Conservation (phyloP, 2,113 vertebrate genomes). For the Meriones unguiculatus region DNA sequence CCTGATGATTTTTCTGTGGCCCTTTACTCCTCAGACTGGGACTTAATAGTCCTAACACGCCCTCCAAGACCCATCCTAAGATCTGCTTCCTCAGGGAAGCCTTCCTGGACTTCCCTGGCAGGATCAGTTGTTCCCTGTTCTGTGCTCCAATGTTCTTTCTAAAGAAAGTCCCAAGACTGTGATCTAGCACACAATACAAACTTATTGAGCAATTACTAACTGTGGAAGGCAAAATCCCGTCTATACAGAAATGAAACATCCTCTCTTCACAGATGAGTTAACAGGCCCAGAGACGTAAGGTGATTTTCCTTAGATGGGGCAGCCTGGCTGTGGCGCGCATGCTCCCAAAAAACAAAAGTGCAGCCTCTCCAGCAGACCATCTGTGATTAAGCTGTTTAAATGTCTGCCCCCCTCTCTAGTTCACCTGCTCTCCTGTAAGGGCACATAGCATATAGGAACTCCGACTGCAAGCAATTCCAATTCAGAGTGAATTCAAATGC, state of each 20-base stretch:
- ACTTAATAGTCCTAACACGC: neutral
- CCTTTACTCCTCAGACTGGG: neutral
- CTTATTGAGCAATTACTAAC: constrained; percentile 22
- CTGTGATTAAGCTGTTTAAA: neutral
- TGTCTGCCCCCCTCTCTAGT: neutral
- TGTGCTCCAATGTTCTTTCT: neutral
- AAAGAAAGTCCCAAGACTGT: neutral
- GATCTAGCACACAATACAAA: neutral
- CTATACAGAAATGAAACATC: neutral
- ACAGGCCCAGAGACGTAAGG: constrained; percentile 32
- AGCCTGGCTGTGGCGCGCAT: neutral
- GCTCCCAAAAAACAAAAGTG: neutral
- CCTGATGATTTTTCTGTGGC: rapidly evolving
- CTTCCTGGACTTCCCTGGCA: neutral
- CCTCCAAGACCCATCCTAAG: neutral
- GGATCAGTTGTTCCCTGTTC: neutral
- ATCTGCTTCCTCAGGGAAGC: neutral
- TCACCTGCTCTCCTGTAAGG: neutral
- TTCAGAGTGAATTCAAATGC: neutral
- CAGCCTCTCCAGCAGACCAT: neutral
- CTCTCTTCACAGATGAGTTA: neutral
- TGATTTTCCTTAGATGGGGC: neutral
- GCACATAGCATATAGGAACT: neutral
- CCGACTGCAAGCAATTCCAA: neutral
- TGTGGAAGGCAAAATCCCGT: neutral